Evolutionary conservation across 2,113 vertebrate genomes (phyloP), one percentile per base, ranked within the genome.

Genomic region (Actenoides lindsayi): DNA sequence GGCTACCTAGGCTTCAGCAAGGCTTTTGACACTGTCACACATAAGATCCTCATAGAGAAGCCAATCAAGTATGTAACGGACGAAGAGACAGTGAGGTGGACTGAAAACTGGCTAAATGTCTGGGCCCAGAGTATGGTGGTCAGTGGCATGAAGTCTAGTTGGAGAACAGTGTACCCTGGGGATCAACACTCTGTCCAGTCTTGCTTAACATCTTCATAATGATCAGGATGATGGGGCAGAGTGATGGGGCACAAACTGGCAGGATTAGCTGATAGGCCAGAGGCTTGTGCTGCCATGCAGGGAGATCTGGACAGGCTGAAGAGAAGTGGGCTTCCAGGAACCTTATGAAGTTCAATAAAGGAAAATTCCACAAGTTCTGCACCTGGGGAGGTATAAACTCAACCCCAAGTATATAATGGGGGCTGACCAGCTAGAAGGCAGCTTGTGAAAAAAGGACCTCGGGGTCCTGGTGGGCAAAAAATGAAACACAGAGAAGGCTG

Each of bases 111-210:
- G 4, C 54, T 37, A 16, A 74, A 63, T 25, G 28, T 9, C 57
- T 83, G 37, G 17, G 10, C 11, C 15, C 6, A 11, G 24, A 41
- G 31, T 0, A 0, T 39, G 13, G n/a, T 28, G 6, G 8, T 42
- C 23, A 41, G 62, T 46, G 30, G 6, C 33, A 8, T 21, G 17
- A 62, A 60, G 8, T 20, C 18, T 23, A 54, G 17, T 25, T 65
- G 31, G 7, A 51, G 5, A 5, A 33, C 35, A 67, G 10, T 13
- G 14, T 35, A 42, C 6, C 24, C 17, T n/a, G 62, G 28, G 28
- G 24, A 9, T 48, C 21, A 73, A 9, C 16, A 31, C 4, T 24
- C 23, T 74, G 27, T 74, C 37, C 56, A 18, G 23, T 28, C 8
- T 5, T 42, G 42, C 12, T 50, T 50, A 48, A 14, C 7, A 14